Base-by-base conservation (phyloP, 2,888 invertebrate species). In the Leptinotarsa haldemani region DNA sequence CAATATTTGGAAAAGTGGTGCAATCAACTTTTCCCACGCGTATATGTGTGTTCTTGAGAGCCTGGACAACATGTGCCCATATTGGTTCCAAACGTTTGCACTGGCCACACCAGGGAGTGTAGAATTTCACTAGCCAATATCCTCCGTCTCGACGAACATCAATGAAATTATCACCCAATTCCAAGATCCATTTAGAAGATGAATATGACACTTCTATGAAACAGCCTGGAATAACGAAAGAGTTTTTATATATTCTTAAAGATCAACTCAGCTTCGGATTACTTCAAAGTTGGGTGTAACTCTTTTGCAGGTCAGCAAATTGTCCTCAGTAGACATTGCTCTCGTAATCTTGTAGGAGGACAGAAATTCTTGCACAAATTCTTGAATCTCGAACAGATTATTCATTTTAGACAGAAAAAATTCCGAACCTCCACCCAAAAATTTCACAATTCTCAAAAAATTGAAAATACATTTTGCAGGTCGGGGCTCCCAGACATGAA, bases 31-130 rank as follows among this genome's bases (percentile, higher is more conserved):
- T 93, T 3, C 96, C 98, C 16, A 99, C 97, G 81, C 94, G 90
- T 70, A 99, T 93, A 72, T 94, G 93, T 22, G 94, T 93, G 81
- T 94, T 94, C 83, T 94, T 94, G 13, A 99, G 89, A 4, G 95
- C 91, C 87, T 97, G 96, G 0, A 96, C 97, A 4, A 99, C 97
- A 84, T 98, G 95, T 40, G 94, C 94, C 93, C 97, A 99, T 68
- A 97, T 91, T 4, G 99, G 98, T 84, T 98, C 98, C 66, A 99
- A 89, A 76, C 96, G 92, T 86, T 97, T 97, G 88, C 99, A 99
- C 86, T 99, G 97, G 1, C 97, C 98, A 89, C 99, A 99, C 98
- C 98, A 99, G 0, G 99, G 99, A 2, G 99, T 99, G 88, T 99
- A 99, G 88, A 97, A 97, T 92, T 96, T 95, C 0, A 97, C 93